Evolutionary conservation across 2,888 invertebrate genomes (phyloP).

Genomic region (Drosophila sordidula): DNA sequence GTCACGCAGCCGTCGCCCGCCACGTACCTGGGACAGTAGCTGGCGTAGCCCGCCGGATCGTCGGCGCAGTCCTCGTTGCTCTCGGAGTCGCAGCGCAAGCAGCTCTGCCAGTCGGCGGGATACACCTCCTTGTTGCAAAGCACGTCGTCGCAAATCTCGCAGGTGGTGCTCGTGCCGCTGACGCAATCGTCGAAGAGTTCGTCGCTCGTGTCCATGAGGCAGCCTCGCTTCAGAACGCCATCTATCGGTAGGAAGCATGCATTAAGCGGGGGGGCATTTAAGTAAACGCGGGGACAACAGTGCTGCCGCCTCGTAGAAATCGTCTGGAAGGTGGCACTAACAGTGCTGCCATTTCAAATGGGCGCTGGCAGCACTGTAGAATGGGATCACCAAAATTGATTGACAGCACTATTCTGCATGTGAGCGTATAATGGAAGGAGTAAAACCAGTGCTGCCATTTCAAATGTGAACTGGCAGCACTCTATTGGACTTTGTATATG

Average conservation of each 20-base stretch:
- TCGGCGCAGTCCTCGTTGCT: constrained; percentile 61
- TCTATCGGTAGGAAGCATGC: constrained; percentile 37
- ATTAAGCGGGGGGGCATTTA: background rate
- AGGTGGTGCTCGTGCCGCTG: constrained; percentile 52
- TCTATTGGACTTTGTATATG: too few relatives aligned
- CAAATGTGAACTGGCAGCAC: too few relatives aligned
- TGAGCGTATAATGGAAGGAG: too few relatives aligned
- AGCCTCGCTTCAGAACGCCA: constrained; percentile 75
- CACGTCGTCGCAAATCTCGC: constrained; percentile 58
- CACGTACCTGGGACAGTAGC: constrained; percentile 66
- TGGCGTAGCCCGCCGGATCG: constrained; percentile 46
- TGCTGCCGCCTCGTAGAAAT: too few relatives aligned
- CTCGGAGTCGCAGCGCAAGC: constrained; percentile 75
- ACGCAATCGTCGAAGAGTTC: constrained; percentile 65
- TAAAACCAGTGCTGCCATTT: too few relatives aligned
- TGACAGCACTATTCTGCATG: too few relatives aligned
- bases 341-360: too few relatives aligned
- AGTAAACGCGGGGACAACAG: too few relatives aligned
- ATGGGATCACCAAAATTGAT: too few relatives aligned
- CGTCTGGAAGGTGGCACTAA: too few relatives aligned
- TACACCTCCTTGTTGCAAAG: constrained; percentile 71
- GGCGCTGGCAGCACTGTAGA: too few relatives aligned
- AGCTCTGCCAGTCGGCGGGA: constrained; percentile 74
- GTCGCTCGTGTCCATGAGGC: constrained; percentile 62
- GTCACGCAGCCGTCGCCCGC: constrained; percentile 70